Evolutionary conservation across 2,797 vertebrate genomes (phyloP).

Genomic region (Scyliorhinus canicula): DNA sequence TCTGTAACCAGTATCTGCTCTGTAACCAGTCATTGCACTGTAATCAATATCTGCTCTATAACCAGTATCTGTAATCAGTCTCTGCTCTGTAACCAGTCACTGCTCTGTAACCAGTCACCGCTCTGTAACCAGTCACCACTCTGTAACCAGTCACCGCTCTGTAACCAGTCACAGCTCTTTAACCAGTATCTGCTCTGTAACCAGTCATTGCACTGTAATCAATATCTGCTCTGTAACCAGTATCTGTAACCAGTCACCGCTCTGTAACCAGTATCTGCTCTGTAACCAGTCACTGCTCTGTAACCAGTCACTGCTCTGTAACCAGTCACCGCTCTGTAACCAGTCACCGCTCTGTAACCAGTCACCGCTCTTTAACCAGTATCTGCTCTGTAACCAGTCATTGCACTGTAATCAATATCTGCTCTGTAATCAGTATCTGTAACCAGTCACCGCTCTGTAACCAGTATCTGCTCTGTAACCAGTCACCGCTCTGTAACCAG

Average conservation of each 20-base stretch:
- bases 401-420: neutral
- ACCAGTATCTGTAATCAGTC: neutral
- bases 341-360: neutral
- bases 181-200: too few species aligned
- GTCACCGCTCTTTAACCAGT: too few species aligned
- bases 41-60: too few species aligned
- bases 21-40: neutral
- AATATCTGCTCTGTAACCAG: neutral
- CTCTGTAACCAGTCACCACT: neutral
- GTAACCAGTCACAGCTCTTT: too few species aligned
- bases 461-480: too few species aligned
- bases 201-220: too few species aligned
- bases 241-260: neutral
- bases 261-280: neutral
- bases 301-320: neutral
- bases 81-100: neutral
- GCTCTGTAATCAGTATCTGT: neutral
- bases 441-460: neutral
- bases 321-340: neutral
- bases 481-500: too few species aligned
- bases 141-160: neutral
- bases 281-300: neutral
- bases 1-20: neutral
- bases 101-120: neutral
- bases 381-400: neutral